These are phyloP conservation scores for Dysdera silvatica DNA, from an alignment of 1,140 invertebrate species.

Conservation along the genomic window DNA sequence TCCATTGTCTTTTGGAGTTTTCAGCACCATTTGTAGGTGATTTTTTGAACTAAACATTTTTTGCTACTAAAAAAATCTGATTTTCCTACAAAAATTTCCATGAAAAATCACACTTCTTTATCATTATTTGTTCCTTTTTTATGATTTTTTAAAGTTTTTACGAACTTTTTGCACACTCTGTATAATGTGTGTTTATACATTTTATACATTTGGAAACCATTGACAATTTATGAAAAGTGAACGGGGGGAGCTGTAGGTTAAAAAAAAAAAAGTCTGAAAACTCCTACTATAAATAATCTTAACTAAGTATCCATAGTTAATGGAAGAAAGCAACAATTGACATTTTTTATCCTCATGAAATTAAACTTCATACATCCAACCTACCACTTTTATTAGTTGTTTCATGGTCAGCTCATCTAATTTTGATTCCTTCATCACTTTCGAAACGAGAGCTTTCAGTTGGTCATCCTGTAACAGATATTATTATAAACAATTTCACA, in stretches of 20 bases:
- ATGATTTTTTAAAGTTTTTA: too few species aligned
- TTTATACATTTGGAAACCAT: neutral
- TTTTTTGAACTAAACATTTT: too few species aligned
- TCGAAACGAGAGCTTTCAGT: conserved; percentile 8
- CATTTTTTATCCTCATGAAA: neutral
- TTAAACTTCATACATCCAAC: neutral
- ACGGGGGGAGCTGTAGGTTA: neutral
- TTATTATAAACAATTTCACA: too few species aligned
- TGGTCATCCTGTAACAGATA: conserved; percentile 25
- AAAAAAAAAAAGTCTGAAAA: neutral
- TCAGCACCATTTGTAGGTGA: too few species aligned
- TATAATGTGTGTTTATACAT: neutral
- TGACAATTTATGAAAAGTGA: neutral
- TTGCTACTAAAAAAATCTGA: too few species aligned
- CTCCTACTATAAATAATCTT: neutral
- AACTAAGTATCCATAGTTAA: too few species aligned
- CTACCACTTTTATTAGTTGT: conserved; percentile 14
- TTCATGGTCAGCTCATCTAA: conserved; percentile 24
- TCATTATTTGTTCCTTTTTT: too few species aligned
- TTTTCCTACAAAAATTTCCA: too few species aligned
- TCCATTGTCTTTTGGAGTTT: too few species aligned
- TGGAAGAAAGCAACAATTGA: neutral
- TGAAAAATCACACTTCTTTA: too few species aligned
- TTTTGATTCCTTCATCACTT: conserved; percentile 23
- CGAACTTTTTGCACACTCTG: too few species aligned